phyloP scores from a whole-genome alignment of 1,140 invertebrate species.

The Delia radicum region DNA sequence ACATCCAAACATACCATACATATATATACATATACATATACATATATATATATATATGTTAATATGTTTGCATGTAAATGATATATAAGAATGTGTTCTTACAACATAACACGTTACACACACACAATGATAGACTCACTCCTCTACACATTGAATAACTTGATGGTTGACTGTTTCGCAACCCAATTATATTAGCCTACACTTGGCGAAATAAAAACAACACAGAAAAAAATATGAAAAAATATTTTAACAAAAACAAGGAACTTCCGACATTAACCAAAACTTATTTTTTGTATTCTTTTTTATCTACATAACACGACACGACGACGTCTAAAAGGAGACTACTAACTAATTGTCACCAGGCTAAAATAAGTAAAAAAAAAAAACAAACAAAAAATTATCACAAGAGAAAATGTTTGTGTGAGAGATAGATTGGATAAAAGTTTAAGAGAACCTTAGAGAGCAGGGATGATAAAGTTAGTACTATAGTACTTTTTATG shows the following conservation, averaged over 20 bases:
- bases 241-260: neutral
- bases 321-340: constrained; percentile 12
- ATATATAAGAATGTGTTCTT: neutral
- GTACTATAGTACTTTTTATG: no score
- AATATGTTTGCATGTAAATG: neutral
- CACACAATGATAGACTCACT: no score
- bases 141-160: neutral
- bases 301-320: constrained; percentile 1
- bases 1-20: neutral
- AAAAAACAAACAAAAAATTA: neutral
- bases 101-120: neutral
- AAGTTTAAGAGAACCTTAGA: no score
- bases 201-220: constrained; percentile 9
- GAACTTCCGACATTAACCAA: constrained; percentile 4
- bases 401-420: neutral
- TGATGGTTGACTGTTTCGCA: constrained; percentile 1
- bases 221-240: neutral
- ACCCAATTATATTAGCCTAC: neutral
- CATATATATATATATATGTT: no score
- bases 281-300: neutral
- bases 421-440: neutral
- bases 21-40: neutral
- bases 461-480: no score
- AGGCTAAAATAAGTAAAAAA: neutral
- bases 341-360: constrained; percentile 12